Conservation (phyloP, 2,888 invertebrate species). For the Hemistola chrysoprasaria region DNA sequence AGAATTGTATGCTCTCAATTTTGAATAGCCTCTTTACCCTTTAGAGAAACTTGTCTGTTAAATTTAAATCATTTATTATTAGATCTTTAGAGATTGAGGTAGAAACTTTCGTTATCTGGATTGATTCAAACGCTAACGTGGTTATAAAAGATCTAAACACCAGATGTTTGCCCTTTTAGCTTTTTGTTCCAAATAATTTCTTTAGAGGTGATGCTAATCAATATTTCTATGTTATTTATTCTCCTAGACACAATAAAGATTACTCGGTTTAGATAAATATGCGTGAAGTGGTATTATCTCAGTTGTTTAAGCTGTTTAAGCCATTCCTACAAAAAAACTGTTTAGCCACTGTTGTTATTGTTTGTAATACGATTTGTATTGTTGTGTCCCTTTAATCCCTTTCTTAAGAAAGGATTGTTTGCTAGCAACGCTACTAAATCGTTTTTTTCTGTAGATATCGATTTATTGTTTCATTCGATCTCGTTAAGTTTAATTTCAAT, state of each 20-base stretch:
- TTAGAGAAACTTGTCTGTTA: slow-evolving; percentile 24
- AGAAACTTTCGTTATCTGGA: slow-evolving; percentile 24
- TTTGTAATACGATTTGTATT: slow-evolving; percentile 69
- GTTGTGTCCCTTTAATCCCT: slow-evolving; percentile 56
- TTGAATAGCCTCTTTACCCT: slow-evolving; percentile 39
- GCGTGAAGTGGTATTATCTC: slow-evolving; percentile 57
- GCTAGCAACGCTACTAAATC: background rate
- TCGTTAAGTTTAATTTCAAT: slow-evolving; percentile 39
- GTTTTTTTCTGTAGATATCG: background rate
- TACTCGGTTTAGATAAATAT: slow-evolving; percentile 56
- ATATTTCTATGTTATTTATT: slow-evolving; percentile 36
- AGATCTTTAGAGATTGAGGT: slow-evolving; percentile 15
- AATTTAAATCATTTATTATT: slow-evolving; percentile 29
- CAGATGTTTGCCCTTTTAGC: slow-evolving; percentile 23
- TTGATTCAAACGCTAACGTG: slow-evolving; percentile 16
- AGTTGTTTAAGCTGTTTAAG: slow-evolving; percentile 52
- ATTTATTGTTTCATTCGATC: slow-evolving; percentile 26
- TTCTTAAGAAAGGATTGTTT: slow-evolving; percentile 58
- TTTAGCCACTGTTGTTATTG: slow-evolving; percentile 65
- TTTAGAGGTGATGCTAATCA: slow-evolving; percentile 38
- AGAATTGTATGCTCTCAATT: slow-evolving; percentile 37
- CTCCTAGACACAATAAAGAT: slow-evolving; percentile 52
- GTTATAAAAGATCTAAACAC: slow-evolving; percentile 16
- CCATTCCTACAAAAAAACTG: slow-evolving; percentile 43
- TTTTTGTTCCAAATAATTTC: slow-evolving; percentile 16